A percentile compares a stretch with the other conserved stretches of the same genome.
phyloP scores from a whole-genome alignment of 2,113 vertebrate genomes.

The Myxocyprinus asiaticus region DNA sequence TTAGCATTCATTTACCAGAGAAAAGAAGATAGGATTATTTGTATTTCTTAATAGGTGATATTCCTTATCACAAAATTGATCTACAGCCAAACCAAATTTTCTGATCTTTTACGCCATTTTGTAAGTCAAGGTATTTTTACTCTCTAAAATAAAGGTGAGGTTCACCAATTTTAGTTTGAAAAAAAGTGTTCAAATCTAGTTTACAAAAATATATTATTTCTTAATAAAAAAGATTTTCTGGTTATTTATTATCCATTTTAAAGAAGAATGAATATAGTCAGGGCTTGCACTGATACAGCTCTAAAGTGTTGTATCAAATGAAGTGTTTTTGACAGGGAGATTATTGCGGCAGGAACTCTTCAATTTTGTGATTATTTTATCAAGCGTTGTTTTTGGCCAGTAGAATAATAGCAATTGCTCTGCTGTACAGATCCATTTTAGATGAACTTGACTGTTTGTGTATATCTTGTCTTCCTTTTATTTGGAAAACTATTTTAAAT shows the following conservation, averaged over 20 bases:
- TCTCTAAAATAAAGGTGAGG: slow-evolving; percentile 9
- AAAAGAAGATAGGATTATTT: slow-evolving; percentile 6
- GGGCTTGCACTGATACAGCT: slow-evolving; percentile 60
- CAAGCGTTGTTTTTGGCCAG: slow-evolving; percentile 70
- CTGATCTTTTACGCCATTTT: slow-evolving; percentile 9
- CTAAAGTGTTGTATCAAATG: background rate
- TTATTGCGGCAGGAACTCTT: slow-evolving; percentile 65
- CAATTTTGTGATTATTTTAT: slow-evolving; percentile 44
- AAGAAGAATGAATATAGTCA: slow-evolving; percentile 62
- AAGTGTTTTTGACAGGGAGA: slow-evolving; percentile 65
- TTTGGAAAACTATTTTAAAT: slow-evolving; percentile 83
- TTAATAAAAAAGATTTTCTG: slow-evolving; percentile 18
- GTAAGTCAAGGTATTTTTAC: no score
- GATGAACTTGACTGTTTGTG: slow-evolving; percentile 80
- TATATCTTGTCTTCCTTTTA: slow-evolving; percentile 84
- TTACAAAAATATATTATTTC: slow-evolving; percentile 33
- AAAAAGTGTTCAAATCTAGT: slow-evolving; percentile 9
- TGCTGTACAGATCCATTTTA: slow-evolving; percentile 79
- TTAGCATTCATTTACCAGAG: background rate
- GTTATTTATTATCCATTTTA: slow-evolving; percentile 64
- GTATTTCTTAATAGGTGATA: slow-evolving; percentile 22
- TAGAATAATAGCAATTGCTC: slow-evolving; percentile 72
- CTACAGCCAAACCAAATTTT: slow-evolving; percentile 18
- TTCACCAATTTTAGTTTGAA: slow-evolving; percentile 33
- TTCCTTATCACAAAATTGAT: slow-evolving; percentile 60